Percentiles rank a stretch among this genome's conserved stretches.
Evolutionary conservation across 2,113 vertebrate genomes (phyloP).

Genomic region (Asarcornis scutulata): DNA sequence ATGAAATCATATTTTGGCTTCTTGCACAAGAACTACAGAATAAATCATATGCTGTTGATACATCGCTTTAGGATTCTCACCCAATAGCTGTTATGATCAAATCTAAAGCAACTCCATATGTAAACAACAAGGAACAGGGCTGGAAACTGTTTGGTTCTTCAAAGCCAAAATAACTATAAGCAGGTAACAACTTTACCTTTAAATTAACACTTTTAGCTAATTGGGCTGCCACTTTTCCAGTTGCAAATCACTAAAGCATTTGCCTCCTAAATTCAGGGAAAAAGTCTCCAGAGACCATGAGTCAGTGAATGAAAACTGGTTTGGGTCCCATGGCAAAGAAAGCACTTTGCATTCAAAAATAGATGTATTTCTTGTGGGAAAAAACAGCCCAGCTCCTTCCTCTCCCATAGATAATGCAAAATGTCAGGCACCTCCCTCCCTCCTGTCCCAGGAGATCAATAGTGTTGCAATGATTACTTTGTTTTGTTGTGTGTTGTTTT

Average conservation of each 20-base stretch:
- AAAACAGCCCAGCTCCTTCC: conserved; percentile 46
- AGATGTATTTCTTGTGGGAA: conserved; percentile 62
- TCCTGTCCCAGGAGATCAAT: conserved; percentile 13
- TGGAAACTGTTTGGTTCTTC: neutral
- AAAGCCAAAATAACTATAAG: neutral
- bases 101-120: neutral
- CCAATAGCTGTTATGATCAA: neutral
- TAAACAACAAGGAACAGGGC: neutral
- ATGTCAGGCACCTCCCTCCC: conserved; percentile 50
- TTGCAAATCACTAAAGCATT: conserved; percentile 8
- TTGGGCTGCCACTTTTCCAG: neutral
- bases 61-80: conserved; percentile 3
- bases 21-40: conserved; percentile 15
- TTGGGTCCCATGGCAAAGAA: conserved; percentile 61
- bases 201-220: conserved; percentile 11
- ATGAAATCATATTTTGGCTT: conserved; percentile 25
- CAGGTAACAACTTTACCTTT: neutral
- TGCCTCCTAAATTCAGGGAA: conserved; percentile 33
- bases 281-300: conserved; percentile 44
- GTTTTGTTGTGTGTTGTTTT: neutral
- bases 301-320: conserved; percentile 52
- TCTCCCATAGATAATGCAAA: conserved; percentile 57
- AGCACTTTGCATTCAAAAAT: conserved; percentile 66
- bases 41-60: conserved; percentile 30
- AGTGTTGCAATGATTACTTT: neutral